These are phyloP conservation scores for Strix occidentalis DNA, from an alignment of 2,797 vertebrate genomes.

Conservation along the genomic window DNA sequence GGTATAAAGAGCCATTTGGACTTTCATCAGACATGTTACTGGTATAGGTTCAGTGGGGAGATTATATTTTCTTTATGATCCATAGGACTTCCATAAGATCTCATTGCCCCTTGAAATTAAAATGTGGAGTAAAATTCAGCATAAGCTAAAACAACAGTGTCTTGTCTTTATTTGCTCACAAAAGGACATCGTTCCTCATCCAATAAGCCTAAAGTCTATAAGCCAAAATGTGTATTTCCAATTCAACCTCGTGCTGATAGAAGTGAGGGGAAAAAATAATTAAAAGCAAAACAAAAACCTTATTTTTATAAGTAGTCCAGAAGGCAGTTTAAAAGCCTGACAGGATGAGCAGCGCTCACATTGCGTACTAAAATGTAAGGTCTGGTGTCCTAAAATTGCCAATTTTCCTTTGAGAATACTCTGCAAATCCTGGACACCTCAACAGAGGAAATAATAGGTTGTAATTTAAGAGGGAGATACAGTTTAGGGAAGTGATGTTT, in stretches of 20 bases:
- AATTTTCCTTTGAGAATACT: neutral
- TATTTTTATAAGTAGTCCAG: neutral
- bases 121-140: neutral
- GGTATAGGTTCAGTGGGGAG: neutral
- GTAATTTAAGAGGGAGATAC: neutral
- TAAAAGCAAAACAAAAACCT: neutral
- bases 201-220: accelerated
- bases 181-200: neutral
- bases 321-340: neutral
- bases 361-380: neutral
- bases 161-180: neutral
- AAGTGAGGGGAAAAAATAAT: neutral
- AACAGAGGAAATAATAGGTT: neutral
- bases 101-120: neutral
- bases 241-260: neutral
- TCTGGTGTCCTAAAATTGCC: neutral
- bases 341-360: neutral
- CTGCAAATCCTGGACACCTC: neutral
- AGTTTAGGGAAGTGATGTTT: neutral
- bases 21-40: neutral
- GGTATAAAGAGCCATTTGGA: neutral
- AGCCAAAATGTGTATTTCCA: neutral
- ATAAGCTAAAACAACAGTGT: neutral
- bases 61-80: neutral
- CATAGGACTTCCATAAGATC: neutral